phyloP scores from a whole-genome alignment of 2,888 invertebrate genomes.

The Ligdia adustata region DNA sequence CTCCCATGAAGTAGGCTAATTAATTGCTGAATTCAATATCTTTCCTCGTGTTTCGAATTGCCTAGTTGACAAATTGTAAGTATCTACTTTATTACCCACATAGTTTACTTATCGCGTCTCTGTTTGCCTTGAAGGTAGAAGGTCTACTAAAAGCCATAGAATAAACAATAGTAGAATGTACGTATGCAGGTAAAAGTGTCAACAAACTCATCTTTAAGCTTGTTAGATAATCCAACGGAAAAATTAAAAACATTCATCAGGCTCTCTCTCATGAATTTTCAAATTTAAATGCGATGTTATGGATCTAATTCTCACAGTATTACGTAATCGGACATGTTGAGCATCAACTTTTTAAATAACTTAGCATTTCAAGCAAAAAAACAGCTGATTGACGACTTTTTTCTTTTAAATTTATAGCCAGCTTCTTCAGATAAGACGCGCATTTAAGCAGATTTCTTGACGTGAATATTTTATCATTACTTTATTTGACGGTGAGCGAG shows the following conservation, averaged over 20 bases:
- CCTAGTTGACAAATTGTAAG: not conserved
- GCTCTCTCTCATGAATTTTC: slow-evolving; percentile 20
- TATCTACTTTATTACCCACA: not conserved
- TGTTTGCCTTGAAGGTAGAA: no score
- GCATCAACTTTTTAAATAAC: slow-evolving; percentile 14
- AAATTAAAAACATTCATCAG: slow-evolving; percentile 9
- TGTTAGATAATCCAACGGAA: slow-evolving; percentile 22
- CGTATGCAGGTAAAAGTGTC: slow-evolving; percentile 9
- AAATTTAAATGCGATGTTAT: slow-evolving; percentile 14
- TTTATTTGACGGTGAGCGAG: slow-evolving; percentile 2
- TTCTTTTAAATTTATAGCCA: slow-evolving; percentile 7
- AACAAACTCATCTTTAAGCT: not conserved
- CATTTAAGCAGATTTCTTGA: not conserved
- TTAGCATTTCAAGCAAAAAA: slow-evolving; percentile 13
- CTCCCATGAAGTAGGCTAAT: slow-evolving; percentile 30
- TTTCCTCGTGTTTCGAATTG: slow-evolving; percentile 8
- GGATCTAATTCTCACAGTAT: slow-evolving; percentile 21
- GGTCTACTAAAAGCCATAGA: no score
- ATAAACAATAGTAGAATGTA: no score
- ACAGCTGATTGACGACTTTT: slow-evolving; percentile 22
- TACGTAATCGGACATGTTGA: slow-evolving; percentile 19
- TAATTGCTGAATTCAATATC: slow-evolving; percentile 25
- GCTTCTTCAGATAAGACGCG: slow-evolving; percentile 2
- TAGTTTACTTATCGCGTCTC: no score
- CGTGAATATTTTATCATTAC: slow-evolving; percentile 16